Percentiles rank a stretch among this genome's conserved stretches.
Conservation (phyloP, 2,797 vertebrate species). For the Holocentrus rufus region DNA sequence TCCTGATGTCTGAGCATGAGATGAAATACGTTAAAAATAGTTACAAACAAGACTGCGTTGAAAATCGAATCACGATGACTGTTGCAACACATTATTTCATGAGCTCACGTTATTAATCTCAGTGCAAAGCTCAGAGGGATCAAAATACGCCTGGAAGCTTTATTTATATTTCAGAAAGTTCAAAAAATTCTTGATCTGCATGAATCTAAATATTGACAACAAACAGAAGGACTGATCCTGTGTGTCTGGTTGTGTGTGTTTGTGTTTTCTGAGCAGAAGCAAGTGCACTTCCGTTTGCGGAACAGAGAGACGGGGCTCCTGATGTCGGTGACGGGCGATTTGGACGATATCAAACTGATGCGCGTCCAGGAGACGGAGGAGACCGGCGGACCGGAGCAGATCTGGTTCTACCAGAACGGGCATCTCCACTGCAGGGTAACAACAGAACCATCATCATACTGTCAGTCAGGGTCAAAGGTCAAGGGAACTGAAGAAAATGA, state of each 20-base stretch:
- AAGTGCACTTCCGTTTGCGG: constrained; percentile 87
- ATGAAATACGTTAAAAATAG: not conserved
- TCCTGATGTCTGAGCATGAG: not conserved
- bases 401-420: constrained; percentile 92
- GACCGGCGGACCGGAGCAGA: constrained; percentile 84
- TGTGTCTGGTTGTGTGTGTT: not conserved
- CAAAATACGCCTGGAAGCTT: not conserved
- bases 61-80: not conserved
- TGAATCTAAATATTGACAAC: too few relatives aligned
- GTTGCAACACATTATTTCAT: not conserved
- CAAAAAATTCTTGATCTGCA: not conserved
- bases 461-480: not conserved
- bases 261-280: constrained; percentile 80
- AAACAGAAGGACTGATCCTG: not conserved
- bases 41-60: not conserved
- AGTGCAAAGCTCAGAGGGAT: too few relatives aligned
- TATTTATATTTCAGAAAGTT: not conserved
- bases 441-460: constrained; percentile 11
- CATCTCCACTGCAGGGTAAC: constrained; percentile 88
- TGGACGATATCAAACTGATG: constrained; percentile 90
- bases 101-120: too few relatives aligned
- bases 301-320: constrained; percentile 87
- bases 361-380: constrained; percentile 89
- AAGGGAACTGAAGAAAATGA: too few relatives aligned
- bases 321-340: constrained; percentile 88